These are phyloP conservation scores for Cephalopachus bancanus DNA, from an alignment of 2,797 vertebrate species.

Conservation along the genomic window DNA sequence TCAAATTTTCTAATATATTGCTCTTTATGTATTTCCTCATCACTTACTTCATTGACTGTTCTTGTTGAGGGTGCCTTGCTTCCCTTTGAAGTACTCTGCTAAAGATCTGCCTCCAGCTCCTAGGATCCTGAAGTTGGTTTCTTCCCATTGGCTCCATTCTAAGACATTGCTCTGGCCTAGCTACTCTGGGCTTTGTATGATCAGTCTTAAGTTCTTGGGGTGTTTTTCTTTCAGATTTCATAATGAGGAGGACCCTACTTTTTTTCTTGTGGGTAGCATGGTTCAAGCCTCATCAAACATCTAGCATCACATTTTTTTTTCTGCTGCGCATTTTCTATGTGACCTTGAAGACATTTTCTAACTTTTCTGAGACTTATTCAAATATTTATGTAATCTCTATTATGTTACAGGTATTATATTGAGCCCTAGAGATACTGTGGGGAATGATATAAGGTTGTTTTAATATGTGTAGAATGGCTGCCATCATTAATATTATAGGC, in stretches of 20 bases:
- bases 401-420: background rate
- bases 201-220: background rate
- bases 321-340: background rate
- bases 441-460: background rate
- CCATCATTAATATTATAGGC: too few species aligned
- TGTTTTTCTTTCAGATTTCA: background rate
- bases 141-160: background rate
- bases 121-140: background rate
- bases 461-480: background rate
- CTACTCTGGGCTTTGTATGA: background rate
- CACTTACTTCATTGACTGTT: background rate
- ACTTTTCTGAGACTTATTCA: conserved; percentile 16
- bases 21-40: background rate
- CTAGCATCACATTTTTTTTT: conserved; percentile 22
- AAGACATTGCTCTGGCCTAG: background rate
- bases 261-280: background rate
- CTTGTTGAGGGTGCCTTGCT: background rate
- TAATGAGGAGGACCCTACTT: background rate
- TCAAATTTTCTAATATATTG: background rate
- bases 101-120: background rate
- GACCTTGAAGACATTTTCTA: background rate
- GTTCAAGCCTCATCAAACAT: background rate
- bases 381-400: background rate
- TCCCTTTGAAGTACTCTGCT: background rate
- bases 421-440: background rate